Base-by-base conservation (phyloP, 2,797 vertebrate species). In the Acanthis flammea region DNA sequence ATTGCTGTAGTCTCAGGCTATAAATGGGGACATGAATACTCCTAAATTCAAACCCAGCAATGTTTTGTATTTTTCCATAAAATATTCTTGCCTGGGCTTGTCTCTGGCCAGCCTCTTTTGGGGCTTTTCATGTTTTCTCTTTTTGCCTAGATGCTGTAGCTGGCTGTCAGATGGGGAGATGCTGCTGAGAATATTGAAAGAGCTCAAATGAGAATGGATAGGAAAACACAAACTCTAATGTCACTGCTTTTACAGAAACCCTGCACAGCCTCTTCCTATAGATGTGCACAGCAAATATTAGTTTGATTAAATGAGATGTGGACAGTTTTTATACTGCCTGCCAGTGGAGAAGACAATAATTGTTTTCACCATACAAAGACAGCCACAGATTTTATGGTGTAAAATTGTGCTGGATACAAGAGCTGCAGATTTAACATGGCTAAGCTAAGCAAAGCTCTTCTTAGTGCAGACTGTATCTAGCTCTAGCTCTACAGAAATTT, bases 1-100 rank as follows among this genome's bases (percentile, higher is more conserved):
- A 92, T 88, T 91, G 96, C 88, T 79, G 75, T 23, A 54, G 30
- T 96, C 82, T 63, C 7, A 5, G 83, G 74, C 83, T 92, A 66
- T 85, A 92, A 96, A 95, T 30, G 24, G 83, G 74, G 77, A 86
- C 19, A 21, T 63, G 33, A 3, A 2, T 71, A 45, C n/a, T 92
- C 70, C 86, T 96, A 88, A 95, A 95, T 45, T 77, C 74, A 83
- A 81, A 60, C 41, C 31, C 47, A 66, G 58, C 27, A 68, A 90
- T 75, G 61, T 92, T 90, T 96, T 88, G 31, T 77, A 27, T 81
- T 88, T 92, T 87, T 42, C 88, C 78, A 14, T 41, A 72, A 88
- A 92, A 68, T 73, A 54, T 75, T 76, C 65, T 86, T 81, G 70
- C 70, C 66, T 76, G 28, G 30, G 21, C 22, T 76, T 88, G 62